Percentiles rank a stretch among this genome's conserved stretches.
phyloP scores from a whole-genome alignment of 1,140 invertebrate genomes.

The Hyposmocoma kahamanoa region DNA sequence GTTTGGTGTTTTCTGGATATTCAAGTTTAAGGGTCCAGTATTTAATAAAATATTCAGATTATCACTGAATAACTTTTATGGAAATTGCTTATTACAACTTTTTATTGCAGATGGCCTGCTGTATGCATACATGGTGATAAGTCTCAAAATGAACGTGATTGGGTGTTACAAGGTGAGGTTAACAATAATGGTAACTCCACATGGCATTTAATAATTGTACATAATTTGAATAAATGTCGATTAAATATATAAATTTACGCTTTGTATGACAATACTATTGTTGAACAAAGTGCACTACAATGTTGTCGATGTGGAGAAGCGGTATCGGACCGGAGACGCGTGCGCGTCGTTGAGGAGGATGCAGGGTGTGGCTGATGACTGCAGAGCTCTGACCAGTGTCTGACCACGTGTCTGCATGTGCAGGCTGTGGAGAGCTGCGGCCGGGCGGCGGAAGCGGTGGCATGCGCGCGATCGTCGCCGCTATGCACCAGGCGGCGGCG shows the following conservation, averaged over 20 bases:
- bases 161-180: constrained; percentile 82
- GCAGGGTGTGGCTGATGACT: constrained; percentile 11
- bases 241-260: too few species aligned
- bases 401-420: constrained; percentile 60
- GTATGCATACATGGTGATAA: constrained; percentile 94
- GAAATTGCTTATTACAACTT: too few species aligned
- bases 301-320: constrained; percentile 41
- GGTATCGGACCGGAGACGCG: constrained; percentile 48
- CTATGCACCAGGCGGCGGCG: constrained; percentile 19
- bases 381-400: constrained; percentile 17
- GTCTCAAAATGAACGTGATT: constrained; percentile 90
- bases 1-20: not conserved
- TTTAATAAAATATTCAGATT: not conserved
- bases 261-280: too few species aligned
- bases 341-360: constrained; percentile 21
- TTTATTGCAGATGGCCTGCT: constrained; percentile 78
- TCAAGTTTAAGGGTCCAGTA: not conserved
- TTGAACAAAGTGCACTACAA: too few species aligned
- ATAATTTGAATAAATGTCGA: too few species aligned
- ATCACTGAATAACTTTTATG: not conserved
- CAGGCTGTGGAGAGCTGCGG: constrained; percentile 59
- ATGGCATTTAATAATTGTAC: too few species aligned
- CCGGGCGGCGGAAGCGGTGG: constrained; percentile 45
- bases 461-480: constrained; percentile 32
- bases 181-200: not conserved